phyloP scores from a whole-genome alignment of 2,888 invertebrate species.

The Tenthredo mesomela region DNA sequence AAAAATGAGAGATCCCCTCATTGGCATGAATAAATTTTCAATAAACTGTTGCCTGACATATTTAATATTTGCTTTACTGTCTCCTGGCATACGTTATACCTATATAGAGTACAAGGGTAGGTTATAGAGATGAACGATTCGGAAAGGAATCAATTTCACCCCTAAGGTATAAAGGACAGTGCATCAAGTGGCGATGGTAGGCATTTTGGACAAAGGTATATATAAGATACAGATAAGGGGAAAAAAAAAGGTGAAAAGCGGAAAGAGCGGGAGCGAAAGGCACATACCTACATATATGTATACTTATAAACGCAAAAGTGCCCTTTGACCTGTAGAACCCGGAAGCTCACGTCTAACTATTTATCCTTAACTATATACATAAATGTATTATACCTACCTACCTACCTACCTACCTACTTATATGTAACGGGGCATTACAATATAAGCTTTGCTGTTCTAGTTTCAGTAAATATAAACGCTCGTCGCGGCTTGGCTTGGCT shows the following conservation, averaged over 20 bases:
- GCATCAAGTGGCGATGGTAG: neutral
- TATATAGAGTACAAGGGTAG: neutral
- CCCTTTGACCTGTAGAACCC: conserved; percentile 31
- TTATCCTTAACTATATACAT: no score
- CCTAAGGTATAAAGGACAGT: conserved; percentile 25
- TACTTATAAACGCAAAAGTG: neutral
- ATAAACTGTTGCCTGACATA: neutral
- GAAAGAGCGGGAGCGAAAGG: neutral
- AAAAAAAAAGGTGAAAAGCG: neutral
- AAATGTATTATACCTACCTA: neutral
- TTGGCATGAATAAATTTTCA: conserved; percentile 16
- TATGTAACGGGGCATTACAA: conserved; percentile 24
- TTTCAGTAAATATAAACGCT: neutral
- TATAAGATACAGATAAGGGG: neutral
- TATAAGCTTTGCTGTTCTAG: conserved; percentile 15
- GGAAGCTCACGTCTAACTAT: conserved; percentile 16
- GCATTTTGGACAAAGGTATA: conserved; percentile 22
- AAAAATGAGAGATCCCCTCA: neutral
- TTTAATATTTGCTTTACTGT: conserved; percentile 8
- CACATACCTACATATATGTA: neutral
- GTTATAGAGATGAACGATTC: conserved; percentile 23
- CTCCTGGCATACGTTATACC: neutral
- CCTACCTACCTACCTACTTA: neutral
- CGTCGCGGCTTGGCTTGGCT: neutral
- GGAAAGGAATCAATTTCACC: conserved; percentile 42